Evolutionary conservation across 2,113 vertebrate genomes (phyloP), one percentile per base, ranked within the genome.

Genomic region (Plotosus lineatus): DNA sequence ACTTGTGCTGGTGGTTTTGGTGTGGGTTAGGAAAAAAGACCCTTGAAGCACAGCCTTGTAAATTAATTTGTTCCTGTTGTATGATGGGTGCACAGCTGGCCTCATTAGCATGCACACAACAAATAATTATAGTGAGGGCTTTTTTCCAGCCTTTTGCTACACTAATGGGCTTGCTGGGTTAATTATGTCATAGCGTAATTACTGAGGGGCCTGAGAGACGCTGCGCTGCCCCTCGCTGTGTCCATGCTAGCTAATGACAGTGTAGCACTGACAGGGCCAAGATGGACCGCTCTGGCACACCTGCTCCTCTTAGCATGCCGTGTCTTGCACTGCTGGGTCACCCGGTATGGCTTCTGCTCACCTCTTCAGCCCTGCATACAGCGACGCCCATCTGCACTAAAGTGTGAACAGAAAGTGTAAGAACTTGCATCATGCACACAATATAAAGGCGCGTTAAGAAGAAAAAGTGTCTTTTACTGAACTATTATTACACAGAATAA

Each of bases 131-230:
- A 95, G 96, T 94, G 90, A 61, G 77, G 94, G 93, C 93, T 95
- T 96, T 96, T 97, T 88, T 91, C 89, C 88, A 93, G 91, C 90
- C 91, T 94, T n/a, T 96, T 95, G 96, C 95, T 95, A 93, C 96
- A 96, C 96, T 98, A 98, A 98, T 98, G 96, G 95, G 95, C 97
- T 98, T 95, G 96, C 97, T 98, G 97, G 97, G 97, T 99, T 98
- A 99, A 99, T 99, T 98, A 99, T 98, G 96, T 98, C 97, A 97
- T 95, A 97, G 95, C 96, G 95, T 98, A 98, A 99, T 98, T 98
- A 97, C 96, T 95, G 94, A 94, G 95, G 95, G 96, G 96, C 97
- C 94, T 92, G 95, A 95, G 97, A 98, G 96, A 96, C 94, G 93
- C 95, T 95, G 94, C 94, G 95, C 94, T 90, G 92, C 92, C 92